phyloP scores from a whole-genome alignment of 2,113 vertebrate genomes.

The Mormoops blainvillei region DNA sequence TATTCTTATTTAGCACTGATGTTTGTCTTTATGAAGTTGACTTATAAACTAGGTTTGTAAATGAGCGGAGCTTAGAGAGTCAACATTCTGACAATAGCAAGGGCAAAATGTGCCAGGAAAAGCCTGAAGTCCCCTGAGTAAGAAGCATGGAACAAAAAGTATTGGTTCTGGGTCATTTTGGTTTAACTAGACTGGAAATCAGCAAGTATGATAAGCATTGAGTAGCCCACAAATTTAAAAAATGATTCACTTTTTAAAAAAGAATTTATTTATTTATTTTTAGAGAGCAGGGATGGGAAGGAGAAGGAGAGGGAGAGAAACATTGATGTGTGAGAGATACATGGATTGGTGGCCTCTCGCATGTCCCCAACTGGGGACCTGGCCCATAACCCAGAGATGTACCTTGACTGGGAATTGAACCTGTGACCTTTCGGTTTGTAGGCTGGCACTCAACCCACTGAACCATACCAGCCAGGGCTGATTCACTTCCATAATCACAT shows the following conservation, averaged over 20 bases:
- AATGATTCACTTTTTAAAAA: background rate
- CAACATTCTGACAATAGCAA: background rate
- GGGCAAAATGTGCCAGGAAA: slow-evolving; percentile 1
- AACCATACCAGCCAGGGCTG: background rate
- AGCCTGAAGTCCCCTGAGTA: background rate
- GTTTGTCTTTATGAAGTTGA: slow-evolving; percentile 44
- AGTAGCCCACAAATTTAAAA: background rate
- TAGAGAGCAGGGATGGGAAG: too few species aligned
- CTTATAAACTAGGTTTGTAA: slow-evolving; percentile 56
- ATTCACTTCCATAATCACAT: background rate
- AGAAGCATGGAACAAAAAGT: background rate
- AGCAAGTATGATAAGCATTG: background rate
- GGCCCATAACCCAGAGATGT: background rate
- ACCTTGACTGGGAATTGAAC: background rate
- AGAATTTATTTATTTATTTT: too few species aligned
- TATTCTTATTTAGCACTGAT: slow-evolving; percentile 42
- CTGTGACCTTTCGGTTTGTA: background rate
- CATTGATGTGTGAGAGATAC: too few species aligned
- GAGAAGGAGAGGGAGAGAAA: too few species aligned
- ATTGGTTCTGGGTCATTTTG: background rate
- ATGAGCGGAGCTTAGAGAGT: background rate
- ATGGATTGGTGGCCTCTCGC: too few species aligned
- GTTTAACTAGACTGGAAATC: background rate
- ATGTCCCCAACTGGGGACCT: background rate
- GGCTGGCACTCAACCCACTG: too few species aligned